These are phyloP conservation scores for Ellobium chinense DNA, from an alignment of 2,888 invertebrate genomes.

Conservation along the genomic window DNA sequence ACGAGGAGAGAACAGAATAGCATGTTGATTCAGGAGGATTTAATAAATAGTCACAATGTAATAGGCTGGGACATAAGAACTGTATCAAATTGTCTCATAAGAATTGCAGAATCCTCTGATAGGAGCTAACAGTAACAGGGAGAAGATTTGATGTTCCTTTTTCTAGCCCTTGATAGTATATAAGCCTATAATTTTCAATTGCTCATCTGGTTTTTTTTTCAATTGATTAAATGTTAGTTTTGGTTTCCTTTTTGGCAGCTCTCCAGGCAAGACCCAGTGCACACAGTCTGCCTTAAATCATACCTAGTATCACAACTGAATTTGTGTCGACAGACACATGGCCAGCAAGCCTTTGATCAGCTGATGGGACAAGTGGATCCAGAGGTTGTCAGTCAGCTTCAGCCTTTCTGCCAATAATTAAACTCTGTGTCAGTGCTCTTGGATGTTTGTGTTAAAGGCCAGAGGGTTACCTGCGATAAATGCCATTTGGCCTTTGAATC, in stretches of 20 bases:
- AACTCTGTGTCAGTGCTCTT: background rate
- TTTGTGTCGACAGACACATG: constrained; percentile 87
- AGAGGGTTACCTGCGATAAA: too few relatives aligned
- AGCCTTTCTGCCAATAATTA: constrained; percentile 55
- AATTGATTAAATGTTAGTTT: background rate
- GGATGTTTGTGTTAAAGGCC: background rate
- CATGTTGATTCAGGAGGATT: too few relatives aligned
- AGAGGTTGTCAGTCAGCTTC: constrained; percentile 86
- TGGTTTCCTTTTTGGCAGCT: constrained; percentile 78
- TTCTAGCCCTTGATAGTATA: too few relatives aligned
- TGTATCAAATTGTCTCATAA: background rate
- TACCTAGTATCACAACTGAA: constrained; percentile 82
- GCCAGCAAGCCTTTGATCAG: constrained; percentile 87
- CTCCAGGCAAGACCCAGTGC: constrained; percentile 88
- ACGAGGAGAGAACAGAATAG: too few relatives aligned
- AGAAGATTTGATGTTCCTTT: too few relatives aligned
- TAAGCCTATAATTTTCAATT: too few relatives aligned
- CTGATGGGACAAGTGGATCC: constrained; percentile 87
- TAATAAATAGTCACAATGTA: too few relatives aligned
- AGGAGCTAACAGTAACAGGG: too few relatives aligned
- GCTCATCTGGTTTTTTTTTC: too few relatives aligned
- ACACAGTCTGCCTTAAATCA: constrained; percentile 85
- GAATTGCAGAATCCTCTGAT: too few relatives aligned
- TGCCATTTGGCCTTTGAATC: too few relatives aligned
- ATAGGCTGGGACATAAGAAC: too few relatives aligned